Conservation (phyloP, 2,113 vertebrate species). For the Emydura subglobosa region DNA sequence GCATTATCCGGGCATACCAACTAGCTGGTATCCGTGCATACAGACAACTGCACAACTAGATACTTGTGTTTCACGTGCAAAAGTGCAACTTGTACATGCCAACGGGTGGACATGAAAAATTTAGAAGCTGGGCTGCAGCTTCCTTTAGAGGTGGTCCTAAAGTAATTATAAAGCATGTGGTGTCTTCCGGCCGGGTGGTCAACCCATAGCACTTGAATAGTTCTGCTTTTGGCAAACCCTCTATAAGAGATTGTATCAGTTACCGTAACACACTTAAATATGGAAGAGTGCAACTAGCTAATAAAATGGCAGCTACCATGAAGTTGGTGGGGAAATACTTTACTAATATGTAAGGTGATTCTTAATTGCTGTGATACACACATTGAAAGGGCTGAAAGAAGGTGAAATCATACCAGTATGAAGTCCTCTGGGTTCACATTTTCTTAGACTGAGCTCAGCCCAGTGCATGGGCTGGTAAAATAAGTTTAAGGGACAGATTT, state of each 20-base stretch:
- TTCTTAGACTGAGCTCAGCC: background rate
- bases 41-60: background rate
- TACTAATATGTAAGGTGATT: background rate
- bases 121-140: background rate
- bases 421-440: background rate
- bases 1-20: background rate
- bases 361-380: background rate
- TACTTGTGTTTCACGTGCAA: background rate
- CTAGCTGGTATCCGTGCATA: background rate
- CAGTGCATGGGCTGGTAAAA: background rate
- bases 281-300: background rate
- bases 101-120: background rate
- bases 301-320: background rate
- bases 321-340: background rate
- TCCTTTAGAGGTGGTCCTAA: background rate
- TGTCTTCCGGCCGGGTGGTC: rapidly evolving
- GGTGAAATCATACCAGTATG: background rate
- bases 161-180: rapidly evolving
- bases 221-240: background rate
- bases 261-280: background rate
- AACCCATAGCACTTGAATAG: rapidly evolving
- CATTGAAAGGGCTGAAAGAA: background rate
- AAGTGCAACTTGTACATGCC: background rate
- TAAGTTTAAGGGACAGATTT: background rate
- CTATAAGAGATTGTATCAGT: background rate